Conservation (phyloP, 2,888 invertebrate species). For the Limnephilus marmoratus region DNA sequence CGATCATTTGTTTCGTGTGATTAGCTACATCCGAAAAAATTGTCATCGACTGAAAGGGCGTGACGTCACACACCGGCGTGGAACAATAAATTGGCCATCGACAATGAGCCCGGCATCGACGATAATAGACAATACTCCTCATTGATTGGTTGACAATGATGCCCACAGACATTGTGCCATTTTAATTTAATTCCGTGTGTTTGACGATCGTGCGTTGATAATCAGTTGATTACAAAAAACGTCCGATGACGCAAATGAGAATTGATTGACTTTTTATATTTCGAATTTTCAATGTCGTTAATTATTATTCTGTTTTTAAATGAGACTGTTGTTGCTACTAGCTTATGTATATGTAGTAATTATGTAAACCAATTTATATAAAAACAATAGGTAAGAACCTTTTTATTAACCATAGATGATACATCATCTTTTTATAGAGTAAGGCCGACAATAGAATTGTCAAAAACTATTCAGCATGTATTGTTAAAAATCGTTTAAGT, state of each 20-base stretch:
- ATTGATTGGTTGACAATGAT: constrained; percentile 58
- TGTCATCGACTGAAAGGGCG: constrained; percentile 34
- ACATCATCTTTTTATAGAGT: not conserved
- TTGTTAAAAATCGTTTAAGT: no score
- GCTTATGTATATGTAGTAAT: not conserved
- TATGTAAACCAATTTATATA: not conserved
- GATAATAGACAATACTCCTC: constrained; percentile 52
- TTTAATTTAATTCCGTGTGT: constrained; percentile 50
- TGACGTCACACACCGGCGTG: constrained; percentile 38
- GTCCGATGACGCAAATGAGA: constrained; percentile 37
- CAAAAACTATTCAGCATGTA: not conserved
- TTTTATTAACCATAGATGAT: no score
- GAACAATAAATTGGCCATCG: constrained; percentile 53
- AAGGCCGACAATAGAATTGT: not conserved
- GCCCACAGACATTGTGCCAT: constrained; percentile 55
- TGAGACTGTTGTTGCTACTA: not conserved
- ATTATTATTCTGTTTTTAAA: not conserved
- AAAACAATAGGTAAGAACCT: not conserved
- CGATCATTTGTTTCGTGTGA: constrained; percentile 59
- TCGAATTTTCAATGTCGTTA: not conserved
- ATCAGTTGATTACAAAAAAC: constrained; percentile 40
- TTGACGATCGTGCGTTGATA: constrained; percentile 49
- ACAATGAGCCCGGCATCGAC: constrained; percentile 48
- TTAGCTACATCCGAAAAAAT: constrained; percentile 58
- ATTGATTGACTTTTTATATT: constrained; percentile 38